phyloP scores from a whole-genome alignment of 1,140 invertebrate species.

The Drosophila dunni region DNA sequence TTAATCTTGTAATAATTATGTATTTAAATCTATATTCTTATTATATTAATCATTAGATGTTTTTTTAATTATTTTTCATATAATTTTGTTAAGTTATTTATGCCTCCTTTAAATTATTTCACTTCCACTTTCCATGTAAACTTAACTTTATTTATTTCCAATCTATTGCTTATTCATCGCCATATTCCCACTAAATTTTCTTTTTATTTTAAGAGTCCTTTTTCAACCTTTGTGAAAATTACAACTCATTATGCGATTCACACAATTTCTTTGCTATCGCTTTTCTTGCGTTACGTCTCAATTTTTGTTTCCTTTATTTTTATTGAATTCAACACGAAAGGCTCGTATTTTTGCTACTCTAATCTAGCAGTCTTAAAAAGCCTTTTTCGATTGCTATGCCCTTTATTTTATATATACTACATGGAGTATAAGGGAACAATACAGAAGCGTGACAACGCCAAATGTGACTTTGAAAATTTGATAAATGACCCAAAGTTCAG shows the following conservation, averaged over 20 bases:
- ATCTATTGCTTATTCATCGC: conserved; percentile 11
- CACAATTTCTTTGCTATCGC: conserved; percentile 25
- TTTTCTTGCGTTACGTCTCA: conserved; percentile 67
- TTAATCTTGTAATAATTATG: background rate
- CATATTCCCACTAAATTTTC: conserved; percentile 1
- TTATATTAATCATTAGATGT: background rate
- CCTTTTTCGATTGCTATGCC: conserved; percentile 60
- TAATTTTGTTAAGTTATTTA: background rate
- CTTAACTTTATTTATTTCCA: conserved; percentile 1
- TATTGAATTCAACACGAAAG: conserved; percentile 72
- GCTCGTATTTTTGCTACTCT: background rate
- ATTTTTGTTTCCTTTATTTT: conserved; percentile 48
- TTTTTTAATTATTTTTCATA: background rate
- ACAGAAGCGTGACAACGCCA: conserved; percentile 78
- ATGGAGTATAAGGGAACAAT: conserved; percentile 37
- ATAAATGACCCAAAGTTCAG: conserved; percentile 76
- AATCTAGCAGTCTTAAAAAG: conserved; percentile 39
- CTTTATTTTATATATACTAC: conserved; percentile 17
- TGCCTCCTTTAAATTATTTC: background rate
- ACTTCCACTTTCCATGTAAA: background rate
- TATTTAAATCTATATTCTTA: background rate
- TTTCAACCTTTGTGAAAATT: conserved; percentile 55
- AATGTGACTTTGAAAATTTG: conserved; percentile 83
- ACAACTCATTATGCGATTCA: conserved; percentile 72
- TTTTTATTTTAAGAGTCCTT: conserved; percentile 13